Base-by-base conservation (phyloP, 2,113 vertebrate genomes). In the Megalops atlanticus region DNA sequence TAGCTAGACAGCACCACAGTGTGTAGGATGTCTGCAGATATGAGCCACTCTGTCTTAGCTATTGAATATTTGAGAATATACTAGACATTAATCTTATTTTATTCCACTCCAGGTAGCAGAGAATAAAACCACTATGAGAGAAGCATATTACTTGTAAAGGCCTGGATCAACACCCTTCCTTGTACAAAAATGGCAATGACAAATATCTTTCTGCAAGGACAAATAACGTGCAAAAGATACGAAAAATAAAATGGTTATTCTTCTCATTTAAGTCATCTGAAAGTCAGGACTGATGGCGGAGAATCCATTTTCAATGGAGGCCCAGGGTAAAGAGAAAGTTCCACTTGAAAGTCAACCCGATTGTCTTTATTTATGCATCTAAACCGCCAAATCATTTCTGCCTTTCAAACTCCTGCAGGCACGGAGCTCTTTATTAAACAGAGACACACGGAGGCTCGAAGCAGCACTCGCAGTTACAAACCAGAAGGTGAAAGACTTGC, bases 281-380 rank as follows among this genome's bases (percentile, higher is more conserved):
- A 64, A 64, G 58, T 31, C 58, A 64, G 58, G n/a, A 10, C 58
- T 64, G 47, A 79, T 12, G 8, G 45, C 77, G 80, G 81, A 77
- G 85, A 83, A 84, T 88, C 88, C 79, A 87, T 89, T 91, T 84
- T 73, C 6, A 1, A 11, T 3, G 24, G 36, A 36, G 7, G 38
- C 72, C 33, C 35, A n/a, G 45, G 43, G 31, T 33, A 47, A 33
- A 77, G 82, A 87, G 86, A 92, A 91, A 92, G 90, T 90, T 91
- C 87, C 85, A 85, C 84, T 74, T 89, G 89, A 91, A 91, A 91
- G 90, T 92, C 89, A 84, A 88, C 81, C 84, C 87, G 87, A 91
- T 90, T 87, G 90, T 91, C 90, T 89, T 87, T 84, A 86, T 91
- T 90, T 89, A 86, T 84, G 86, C 31, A 4, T 83, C 18, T 88